Conservation (phyloP, 2,888 invertebrate genomes). For the Cataglyphis altisquamis region DNA sequence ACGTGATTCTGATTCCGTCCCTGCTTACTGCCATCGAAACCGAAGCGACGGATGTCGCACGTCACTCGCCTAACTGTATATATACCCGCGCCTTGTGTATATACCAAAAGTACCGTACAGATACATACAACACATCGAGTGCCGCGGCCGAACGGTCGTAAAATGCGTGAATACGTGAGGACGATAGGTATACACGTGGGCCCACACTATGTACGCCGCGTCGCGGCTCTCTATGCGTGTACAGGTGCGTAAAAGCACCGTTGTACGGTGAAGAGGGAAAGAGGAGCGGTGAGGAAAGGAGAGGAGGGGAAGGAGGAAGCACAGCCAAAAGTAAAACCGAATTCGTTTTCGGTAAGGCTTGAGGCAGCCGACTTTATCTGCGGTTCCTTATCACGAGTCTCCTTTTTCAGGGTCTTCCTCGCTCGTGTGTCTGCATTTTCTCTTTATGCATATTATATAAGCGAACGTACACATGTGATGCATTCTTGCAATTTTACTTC, state of each 20-base stretch:
- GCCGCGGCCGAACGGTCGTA: slow-evolving; percentile 72
- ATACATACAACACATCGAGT: slow-evolving; percentile 48
- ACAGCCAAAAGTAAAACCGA: slow-evolving; percentile 84
- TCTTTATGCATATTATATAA: slow-evolving; percentile 28
- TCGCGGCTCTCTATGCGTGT: slow-evolving; percentile 73
- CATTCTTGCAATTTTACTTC: not conserved
- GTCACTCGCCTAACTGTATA: slow-evolving; percentile 84
- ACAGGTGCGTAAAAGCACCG: slow-evolving; percentile 80
- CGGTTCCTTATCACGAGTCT: slow-evolving; percentile 54
- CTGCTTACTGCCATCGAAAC: slow-evolving; percentile 78
- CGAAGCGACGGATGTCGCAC: slow-evolving; percentile 71
- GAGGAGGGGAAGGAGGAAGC: slow-evolving; percentile 48
- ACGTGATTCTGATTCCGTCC: slow-evolving; percentile 58
- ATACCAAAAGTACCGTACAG: slow-evolving; percentile 70
- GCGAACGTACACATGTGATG: not conserved
- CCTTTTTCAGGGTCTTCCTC: slow-evolving; percentile 39
- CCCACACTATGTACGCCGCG: slow-evolving; percentile 68
- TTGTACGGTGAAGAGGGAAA: slow-evolving; percentile 64
- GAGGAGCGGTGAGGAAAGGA: not conserved
- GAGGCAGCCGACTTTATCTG: slow-evolving; percentile 65
- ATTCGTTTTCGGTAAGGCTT: slow-evolving; percentile 83
- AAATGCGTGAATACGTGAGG: slow-evolving; percentile 73
- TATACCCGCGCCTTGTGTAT: slow-evolving; percentile 69
- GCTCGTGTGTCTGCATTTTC: slow-evolving; percentile 3
- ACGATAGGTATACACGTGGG: slow-evolving; percentile 69